Evolutionary conservation across 2,113 vertebrate genomes (phyloP).

Genomic region (Phylloscopus whistleri): DNA sequence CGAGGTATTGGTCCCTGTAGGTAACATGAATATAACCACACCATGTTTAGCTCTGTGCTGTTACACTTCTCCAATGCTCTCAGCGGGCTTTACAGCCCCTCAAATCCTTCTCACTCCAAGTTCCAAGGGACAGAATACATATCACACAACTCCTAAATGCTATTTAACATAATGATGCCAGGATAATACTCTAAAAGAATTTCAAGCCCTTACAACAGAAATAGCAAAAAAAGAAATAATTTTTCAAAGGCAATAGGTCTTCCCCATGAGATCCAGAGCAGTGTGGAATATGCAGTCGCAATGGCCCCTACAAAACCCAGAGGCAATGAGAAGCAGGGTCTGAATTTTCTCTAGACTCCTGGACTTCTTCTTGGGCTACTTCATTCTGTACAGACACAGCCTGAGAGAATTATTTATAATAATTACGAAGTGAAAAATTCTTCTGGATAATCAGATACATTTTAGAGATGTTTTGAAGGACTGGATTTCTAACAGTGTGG

Average conservation of each 20-base stretch:
- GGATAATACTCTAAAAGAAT: neutral
- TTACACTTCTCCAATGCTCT: neutral
- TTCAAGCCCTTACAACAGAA: neutral
- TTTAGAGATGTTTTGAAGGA: neutral
- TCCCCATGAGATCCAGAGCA: neutral
- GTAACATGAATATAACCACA: neutral
- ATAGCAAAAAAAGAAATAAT: neutral
- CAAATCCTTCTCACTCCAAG: neutral
- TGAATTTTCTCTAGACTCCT: neutral
- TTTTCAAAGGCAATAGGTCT: neutral
- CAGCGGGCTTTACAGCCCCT: neutral
- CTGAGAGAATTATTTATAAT: neutral
- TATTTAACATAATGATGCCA: neutral
- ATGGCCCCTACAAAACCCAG: neutral
- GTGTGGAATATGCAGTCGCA: neutral
- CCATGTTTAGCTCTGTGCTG: neutral
- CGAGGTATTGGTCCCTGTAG: neutral
- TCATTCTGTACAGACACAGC: neutral
- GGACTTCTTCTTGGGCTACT: neutral
- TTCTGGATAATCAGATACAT: neutral
- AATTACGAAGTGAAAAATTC: rapidly evolving
- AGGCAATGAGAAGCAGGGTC: neutral
- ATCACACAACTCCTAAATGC: neutral
- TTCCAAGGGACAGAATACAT: neutral
- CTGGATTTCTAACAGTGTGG: neutral